These are phyloP conservation scores for Calcarius lapponicus DNA, from an alignment of 2,797 vertebrate genomes.

Conservation along the genomic window DNA sequence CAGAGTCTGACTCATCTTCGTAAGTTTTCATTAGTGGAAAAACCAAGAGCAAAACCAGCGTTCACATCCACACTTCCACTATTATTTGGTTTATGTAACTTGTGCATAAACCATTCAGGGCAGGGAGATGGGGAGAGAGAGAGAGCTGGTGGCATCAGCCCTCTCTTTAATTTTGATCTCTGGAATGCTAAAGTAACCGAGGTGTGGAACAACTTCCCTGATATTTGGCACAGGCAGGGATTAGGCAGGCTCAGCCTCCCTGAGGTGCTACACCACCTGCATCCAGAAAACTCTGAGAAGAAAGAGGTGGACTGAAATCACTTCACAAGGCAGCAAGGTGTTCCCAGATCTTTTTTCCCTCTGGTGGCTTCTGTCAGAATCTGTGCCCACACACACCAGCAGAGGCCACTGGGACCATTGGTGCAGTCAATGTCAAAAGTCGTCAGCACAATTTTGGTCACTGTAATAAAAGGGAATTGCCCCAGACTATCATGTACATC, in stretches of 20 bases:
- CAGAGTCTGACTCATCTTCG: not conserved
- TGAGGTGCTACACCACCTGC: not conserved
- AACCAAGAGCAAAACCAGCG: not conserved
- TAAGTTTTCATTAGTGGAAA: not conserved
- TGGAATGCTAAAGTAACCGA: not conserved
- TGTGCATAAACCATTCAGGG: not conserved
- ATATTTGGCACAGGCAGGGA: not conserved
- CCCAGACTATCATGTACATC: fast-evolving
- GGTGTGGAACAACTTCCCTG: not conserved
- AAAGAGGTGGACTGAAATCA: not conserved
- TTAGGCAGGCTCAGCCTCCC: not conserved
- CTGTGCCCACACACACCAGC: not conserved
- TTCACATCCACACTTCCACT: not conserved
- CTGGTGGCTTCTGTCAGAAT: not conserved
- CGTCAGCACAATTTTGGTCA: not conserved
- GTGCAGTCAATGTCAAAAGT: not conserved
- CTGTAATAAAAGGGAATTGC: not conserved
- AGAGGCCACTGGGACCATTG: not conserved
- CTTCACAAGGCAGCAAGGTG: not conserved
- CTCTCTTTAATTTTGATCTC: not conserved
- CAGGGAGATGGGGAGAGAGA: not conserved
- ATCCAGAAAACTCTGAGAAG: not conserved
- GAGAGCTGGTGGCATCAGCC: not conserved
- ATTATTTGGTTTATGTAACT: not conserved
- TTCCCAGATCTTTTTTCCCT: not conserved